Evolutionary conservation across 2,888 invertebrate species (phyloP).

Genomic region (Drosophila nigricruria): DNA sequence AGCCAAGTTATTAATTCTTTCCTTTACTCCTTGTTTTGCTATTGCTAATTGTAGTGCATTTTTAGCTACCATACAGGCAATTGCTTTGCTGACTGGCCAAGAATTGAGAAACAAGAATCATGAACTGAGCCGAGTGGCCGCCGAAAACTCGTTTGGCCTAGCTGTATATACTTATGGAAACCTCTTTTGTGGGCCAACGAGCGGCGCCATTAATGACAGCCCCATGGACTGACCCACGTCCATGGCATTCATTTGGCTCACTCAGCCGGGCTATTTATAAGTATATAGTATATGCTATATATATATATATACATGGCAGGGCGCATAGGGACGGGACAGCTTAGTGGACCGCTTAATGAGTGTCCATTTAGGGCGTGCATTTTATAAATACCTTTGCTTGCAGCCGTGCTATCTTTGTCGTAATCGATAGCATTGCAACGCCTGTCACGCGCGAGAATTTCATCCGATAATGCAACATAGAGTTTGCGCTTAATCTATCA

Average conservation of each 20-base stretch:
- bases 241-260: slow-evolving; percentile 34
- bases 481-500: slow-evolving; percentile 52
- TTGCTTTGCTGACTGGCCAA: slow-evolving; percentile 36
- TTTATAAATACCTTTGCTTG: slow-evolving; percentile 63
- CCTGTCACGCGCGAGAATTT: slow-evolving; percentile 77
- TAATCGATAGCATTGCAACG: slow-evolving; percentile 76
- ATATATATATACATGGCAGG: background rate
- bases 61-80: slow-evolving; percentile 43
- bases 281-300: slow-evolving; percentile 23
- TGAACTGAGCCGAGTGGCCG: slow-evolving; percentile 26
- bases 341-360: slow-evolving; percentile 53
- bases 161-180: slow-evolving; percentile 52
- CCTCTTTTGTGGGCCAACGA: slow-evolving; percentile 74
- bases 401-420: slow-evolving; percentile 38
- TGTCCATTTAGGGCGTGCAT: slow-evolving; percentile 71
- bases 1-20: slow-evolving; percentile 12
- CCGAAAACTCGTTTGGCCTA: slow-evolving; percentile 56
- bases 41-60: slow-evolving; percentile 60
- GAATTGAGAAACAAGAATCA: slow-evolving; percentile 30
- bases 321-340: slow-evolving; percentile 3
- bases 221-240: slow-evolving; percentile 49
- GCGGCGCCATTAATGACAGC: slow-evolving; percentile 81
- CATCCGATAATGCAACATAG: slow-evolving; percentile 60
- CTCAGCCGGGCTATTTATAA: slow-evolving; percentile 55
- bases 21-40: background rate